These are phyloP conservation scores for Dynastes hyllus DNA, from an alignment of 2,888 invertebrate genomes.

Conservation along the genomic window DNA sequence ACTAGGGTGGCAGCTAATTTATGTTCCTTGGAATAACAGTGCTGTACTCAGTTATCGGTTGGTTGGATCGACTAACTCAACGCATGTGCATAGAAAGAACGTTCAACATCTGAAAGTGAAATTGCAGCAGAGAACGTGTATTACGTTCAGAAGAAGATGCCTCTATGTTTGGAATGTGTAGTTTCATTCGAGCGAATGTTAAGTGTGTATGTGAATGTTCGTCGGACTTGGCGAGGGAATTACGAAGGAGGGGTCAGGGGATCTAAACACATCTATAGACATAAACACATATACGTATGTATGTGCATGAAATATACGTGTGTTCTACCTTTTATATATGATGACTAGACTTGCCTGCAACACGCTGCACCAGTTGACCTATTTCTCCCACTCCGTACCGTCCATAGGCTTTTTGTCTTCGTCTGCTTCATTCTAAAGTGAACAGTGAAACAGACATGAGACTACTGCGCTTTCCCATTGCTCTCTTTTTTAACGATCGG, in stretches of 20 bases:
- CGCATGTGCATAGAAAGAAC: slow-evolving; percentile 42
- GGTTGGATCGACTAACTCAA: slow-evolving; percentile 48
- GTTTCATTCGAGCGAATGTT: slow-evolving; percentile 26
- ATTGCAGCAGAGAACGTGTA: slow-evolving; percentile 32
- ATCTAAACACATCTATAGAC: slow-evolving; percentile 7
- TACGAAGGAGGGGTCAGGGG: slow-evolving; percentile 32
- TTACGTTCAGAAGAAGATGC: slow-evolving; percentile 30
- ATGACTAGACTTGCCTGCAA: slow-evolving; percentile 28
- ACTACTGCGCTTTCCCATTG: slow-evolving; percentile 40
- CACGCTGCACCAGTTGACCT: slow-evolving; percentile 50
- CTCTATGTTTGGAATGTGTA: slow-evolving; percentile 32
- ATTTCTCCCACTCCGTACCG: slow-evolving; percentile 45
- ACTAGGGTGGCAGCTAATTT: slow-evolving; percentile 44
- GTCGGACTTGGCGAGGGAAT: slow-evolving; percentile 23
- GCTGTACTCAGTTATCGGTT: slow-evolving; percentile 33
- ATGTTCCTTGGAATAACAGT: slow-evolving; percentile 39
- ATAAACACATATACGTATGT: slow-evolving; percentile 6
- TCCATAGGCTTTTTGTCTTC: slow-evolving; percentile 39
- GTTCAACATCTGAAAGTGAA: slow-evolving; percentile 47
- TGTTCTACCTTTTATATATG: slow-evolving; percentile 5
- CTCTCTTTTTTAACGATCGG: slow-evolving; percentile 47
- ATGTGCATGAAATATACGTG: neutral
- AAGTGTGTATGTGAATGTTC: slow-evolving; percentile 37
- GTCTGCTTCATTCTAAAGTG: slow-evolving; percentile 21
- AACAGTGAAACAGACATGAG: slow-evolving; percentile 14